These are phyloP conservation scores for Pyrocephalus nanus DNA, from an alignment of 2,797 vertebrate genomes.

Conservation along the genomic window DNA sequence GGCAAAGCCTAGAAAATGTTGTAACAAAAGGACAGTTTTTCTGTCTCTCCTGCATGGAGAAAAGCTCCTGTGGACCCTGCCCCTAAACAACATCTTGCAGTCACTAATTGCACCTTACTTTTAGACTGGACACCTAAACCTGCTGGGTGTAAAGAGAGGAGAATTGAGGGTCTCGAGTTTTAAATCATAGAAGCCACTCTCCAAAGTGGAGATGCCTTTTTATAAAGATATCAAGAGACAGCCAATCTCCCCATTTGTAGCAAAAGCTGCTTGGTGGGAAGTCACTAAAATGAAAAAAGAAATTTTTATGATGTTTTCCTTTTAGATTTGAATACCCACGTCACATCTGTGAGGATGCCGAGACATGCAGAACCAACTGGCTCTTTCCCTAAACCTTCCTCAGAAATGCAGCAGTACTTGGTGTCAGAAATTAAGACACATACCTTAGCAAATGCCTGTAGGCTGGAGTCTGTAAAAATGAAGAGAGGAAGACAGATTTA, in stretches of 20 bases:
- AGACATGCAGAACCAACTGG: not conserved
- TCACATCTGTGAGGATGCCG: not conserved
- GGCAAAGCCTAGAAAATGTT: not conserved
- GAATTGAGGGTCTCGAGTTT: not conserved
- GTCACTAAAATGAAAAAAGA: not conserved
- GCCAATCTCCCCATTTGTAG: rapidly evolving
- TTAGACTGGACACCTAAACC: not conserved
- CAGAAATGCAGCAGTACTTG: not conserved
- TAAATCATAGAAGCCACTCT: not conserved
- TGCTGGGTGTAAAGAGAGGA: not conserved
- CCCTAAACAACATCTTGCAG: not conserved
- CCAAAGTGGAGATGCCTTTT: not conserved
- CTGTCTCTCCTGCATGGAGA: not conserved
- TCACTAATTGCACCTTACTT: not conserved
- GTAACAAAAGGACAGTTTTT: not conserved
- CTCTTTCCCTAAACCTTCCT: not conserved
- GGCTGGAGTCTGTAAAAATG: not conserved
- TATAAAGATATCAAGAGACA: not conserved
- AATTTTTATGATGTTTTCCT: not conserved
- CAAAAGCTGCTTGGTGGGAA: not conserved
- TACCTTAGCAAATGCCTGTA: not conserved
- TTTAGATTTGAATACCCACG: rapidly evolving
- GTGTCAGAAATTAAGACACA: not conserved
- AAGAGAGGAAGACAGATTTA: not conserved
- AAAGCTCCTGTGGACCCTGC: not conserved